Evolutionary conservation across 2,888 invertebrate species (phyloP).

Genomic region (Hypolimnas misippus): DNA sequence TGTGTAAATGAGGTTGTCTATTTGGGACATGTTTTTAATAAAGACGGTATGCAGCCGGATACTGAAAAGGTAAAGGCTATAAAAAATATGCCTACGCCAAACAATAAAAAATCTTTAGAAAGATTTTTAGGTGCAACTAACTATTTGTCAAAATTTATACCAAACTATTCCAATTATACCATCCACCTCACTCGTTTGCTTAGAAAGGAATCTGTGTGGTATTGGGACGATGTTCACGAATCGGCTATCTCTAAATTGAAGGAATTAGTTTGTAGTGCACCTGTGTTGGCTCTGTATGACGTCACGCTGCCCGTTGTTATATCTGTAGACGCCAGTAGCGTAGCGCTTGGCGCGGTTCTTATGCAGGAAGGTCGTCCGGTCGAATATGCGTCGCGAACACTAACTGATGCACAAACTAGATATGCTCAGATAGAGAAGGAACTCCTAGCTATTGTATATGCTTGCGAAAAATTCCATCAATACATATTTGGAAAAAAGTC

Average conservation of each 20-base stretch:
- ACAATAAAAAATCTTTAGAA: constrained; percentile 29
- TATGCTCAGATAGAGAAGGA: constrained; percentile 48
- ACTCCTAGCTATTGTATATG: constrained; percentile 49
- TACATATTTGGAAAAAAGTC: constrained; percentile 45
- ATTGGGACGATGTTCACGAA: constrained; percentile 31
- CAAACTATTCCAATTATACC: constrained; percentile 41
- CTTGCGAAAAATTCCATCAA: constrained; percentile 43
- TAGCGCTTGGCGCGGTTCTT: constrained; percentile 38
- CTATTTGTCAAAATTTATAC: constrained; percentile 45
- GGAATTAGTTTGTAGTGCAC: constrained; percentile 29
- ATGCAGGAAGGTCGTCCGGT: constrained; percentile 40
- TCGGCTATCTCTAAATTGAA: constrained; percentile 13
- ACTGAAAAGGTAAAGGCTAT: constrained; percentile 18
- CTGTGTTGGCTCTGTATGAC: constrained; percentile 39
- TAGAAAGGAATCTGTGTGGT: constrained; percentile 34
- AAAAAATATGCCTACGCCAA: constrained; percentile 23
- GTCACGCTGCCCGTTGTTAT: constrained; percentile 40
- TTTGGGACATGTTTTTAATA: constrained; percentile 35
- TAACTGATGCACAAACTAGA: constrained; percentile 39
- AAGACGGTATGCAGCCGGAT: constrained; percentile 3
- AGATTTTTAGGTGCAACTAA: constrained; percentile 41
- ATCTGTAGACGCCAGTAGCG: constrained; percentile 40
- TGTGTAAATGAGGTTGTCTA: constrained; percentile 36
- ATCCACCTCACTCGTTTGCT: constrained; percentile 22
- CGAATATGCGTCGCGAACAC: constrained; percentile 40